Evolutionary conservation across 2,888 invertebrate genomes (phyloP), one percentile per base, ranked within the genome.

Genomic region (Bruchidius siliquastri): DNA sequence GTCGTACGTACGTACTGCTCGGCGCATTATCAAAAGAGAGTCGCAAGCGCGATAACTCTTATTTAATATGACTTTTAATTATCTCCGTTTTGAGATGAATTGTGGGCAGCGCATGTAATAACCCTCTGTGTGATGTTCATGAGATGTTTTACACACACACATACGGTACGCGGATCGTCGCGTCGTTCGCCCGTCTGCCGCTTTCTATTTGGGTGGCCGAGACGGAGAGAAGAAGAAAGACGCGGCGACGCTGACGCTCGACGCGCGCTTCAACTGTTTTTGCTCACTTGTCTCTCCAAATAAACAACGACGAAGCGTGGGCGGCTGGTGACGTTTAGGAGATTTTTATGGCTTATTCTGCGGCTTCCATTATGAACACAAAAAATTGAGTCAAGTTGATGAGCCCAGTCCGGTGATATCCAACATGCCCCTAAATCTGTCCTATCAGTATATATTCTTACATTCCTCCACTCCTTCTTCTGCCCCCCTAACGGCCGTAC

Each of bases 61-160:
- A 78, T 82, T 82, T 84, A 83, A 84, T 84, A 83, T 81, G 83
- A 83, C 83, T 83, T 83, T 84, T 84, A 84, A 84, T 84, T 84
- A 83, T 81, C 79, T 76, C 73, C 76, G 73, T 74, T 78, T 69
- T n/a, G n/a, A 68, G n/a, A n/a, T 20, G 69, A 13, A 22, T 22
- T 21, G 22, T 22, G 21, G 76, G 76, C 78, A 69, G 22, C n/a
- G 69, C 69, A 18, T 0, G 69, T 69, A 69, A 80, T 21, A 21
- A 20, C 21, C 69, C 69, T 26, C 69, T 21, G 22, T 69, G 69
- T 69, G 69, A 69, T 69, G 69, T 69, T 69, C 13, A 22, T 22
- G 21, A 69, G 20, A 21, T 69, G 20, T 69, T 69, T 69, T 26
- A 26, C 21, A 22, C 21, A 26, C 21, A 22, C 20, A 49, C 49